Base-by-base conservation (phyloP, 2,888 invertebrate genomes). In the Gandaritis pyraliata region DNA sequence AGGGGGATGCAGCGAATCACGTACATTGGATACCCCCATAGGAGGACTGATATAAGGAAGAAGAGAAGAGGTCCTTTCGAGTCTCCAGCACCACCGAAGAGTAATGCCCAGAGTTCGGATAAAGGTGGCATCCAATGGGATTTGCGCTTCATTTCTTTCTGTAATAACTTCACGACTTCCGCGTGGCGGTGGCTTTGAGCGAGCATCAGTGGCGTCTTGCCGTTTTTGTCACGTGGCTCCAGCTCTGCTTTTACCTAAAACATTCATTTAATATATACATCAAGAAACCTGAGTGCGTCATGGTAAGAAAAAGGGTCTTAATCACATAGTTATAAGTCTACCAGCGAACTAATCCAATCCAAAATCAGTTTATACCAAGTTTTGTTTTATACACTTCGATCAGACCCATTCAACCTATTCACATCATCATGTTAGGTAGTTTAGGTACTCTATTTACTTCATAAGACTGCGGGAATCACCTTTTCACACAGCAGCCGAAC, bases 11-110 rank as follows among this genome's bases (percentile, higher is more conserved):
- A 97, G 94, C 96, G 94, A 65, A 98, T 94, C 75, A 98, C 93
- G 80, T 98, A 98, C 97, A 98, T 97, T 0, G 98, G 98, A 84
- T 98, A 98, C 8, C 96, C 98, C 98, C 98, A 98, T 23, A 97
- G 87, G 5, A 98, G 88, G 10, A 98, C 96, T 0, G 97, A 97
- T 62, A 96, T 94, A 76, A 98, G 93, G 80, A 98, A 97, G 77
- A 98, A 94, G 30, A 98, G 86, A 16, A 98, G 85, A 0, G 98
- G 97, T 13, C 96, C 96, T 86, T 98, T 98, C 0, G 97, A 97
- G 78, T 98, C 97, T 0, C 97, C 98, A 11, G 97, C 97, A 52
- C 97, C 97, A 4, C 98, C 98, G 81, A 98, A 98, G 29, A 98
- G 90, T 76, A 98, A 90, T 38, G 96, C 96, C 97, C 97, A 97